Evolutionary conservation across 2,113 vertebrate species (phyloP).

Genomic region (Peromyscus polionotus): DNA sequence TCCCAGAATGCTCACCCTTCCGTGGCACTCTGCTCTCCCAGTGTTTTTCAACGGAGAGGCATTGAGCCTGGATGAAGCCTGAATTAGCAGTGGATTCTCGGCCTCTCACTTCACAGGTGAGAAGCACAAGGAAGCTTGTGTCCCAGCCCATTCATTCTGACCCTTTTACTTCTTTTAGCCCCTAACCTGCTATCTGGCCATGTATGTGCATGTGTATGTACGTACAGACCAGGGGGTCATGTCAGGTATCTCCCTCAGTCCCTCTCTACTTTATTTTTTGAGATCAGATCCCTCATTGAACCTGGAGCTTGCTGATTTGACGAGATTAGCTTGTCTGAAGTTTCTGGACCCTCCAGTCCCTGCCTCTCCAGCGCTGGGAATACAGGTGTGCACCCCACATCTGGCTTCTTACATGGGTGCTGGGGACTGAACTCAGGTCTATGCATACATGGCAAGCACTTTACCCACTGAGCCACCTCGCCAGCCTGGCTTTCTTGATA

Average conservation of each 20-base stretch:
- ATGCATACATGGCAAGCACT: neutral
- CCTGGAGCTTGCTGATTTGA: neutral
- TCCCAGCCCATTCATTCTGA: neutral
- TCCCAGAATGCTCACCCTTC: conserved; percentile 62
- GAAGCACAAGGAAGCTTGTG: conserved; percentile 72
- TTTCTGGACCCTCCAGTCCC: neutral
- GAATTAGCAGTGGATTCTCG: conserved; percentile 85
- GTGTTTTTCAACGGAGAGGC: conserved; percentile 77
- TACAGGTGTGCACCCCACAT: too few species aligned
- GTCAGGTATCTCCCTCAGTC: neutral
- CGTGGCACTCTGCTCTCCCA: conserved; percentile 76
- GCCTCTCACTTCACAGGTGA: conserved; percentile 79
- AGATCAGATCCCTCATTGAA: neutral
- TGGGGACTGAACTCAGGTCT: neutral
- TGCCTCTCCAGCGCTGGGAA: neutral
- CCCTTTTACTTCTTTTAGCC: conserved; percentile 80
- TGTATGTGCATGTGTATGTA: neutral
- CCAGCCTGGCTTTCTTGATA: conserved; percentile 41
- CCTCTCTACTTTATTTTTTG: neutral
- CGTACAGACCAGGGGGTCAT: neutral
- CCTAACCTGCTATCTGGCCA: neutral
- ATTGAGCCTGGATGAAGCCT: conserved; percentile 79
- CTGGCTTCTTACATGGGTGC: neutral
- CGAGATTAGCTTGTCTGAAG: neutral
- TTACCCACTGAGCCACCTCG: neutral